Evolutionary conservation across 2,113 vertebrate genomes (phyloP).

Genomic region (Oreochromis tanganicae): DNA sequence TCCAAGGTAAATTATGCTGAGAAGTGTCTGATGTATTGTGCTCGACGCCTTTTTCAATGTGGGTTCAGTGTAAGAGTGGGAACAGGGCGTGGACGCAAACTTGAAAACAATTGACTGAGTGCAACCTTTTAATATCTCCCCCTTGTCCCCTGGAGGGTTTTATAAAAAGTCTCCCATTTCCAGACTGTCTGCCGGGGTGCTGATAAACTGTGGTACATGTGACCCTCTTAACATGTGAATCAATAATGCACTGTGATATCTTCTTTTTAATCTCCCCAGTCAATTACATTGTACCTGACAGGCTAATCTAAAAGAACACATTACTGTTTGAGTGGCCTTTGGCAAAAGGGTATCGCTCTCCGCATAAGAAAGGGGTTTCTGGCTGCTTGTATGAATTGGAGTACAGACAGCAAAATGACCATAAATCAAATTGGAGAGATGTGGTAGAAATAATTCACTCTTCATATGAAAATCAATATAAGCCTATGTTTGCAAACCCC

Average conservation of each 20-base stretch:
- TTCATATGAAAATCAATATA: constrained; percentile 31
- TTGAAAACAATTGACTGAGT: constrained; percentile 28
- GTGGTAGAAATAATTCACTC: constrained; percentile 18
- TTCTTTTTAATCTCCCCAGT: constrained; percentile 54
- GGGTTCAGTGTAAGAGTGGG: not conserved
- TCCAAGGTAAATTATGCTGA: not conserved
- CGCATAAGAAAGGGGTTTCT: not conserved
- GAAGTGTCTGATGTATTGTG: not conserved
- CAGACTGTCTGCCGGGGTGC: not conserved
- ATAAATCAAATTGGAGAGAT: constrained; percentile 17
- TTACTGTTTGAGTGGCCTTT: constrained; percentile 5
- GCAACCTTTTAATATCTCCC: constrained; percentile 20
- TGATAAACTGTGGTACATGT: constrained; percentile 46
- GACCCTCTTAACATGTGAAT: constrained; percentile 49
- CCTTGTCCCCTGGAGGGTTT: not conserved
- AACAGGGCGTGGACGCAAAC: not conserved
- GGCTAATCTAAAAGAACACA: constrained; percentile 43
- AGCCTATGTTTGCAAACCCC: constrained; percentile 16
- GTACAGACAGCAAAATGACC: not conserved
- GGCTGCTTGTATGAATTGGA: constrained; percentile 12
- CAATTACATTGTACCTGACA: constrained; percentile 58
- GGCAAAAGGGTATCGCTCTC: constrained; percentile 7
- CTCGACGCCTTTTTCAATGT: not conserved
- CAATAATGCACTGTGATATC: constrained; percentile 58
- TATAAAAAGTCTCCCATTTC: constrained; percentile 21